Conservation (phyloP, 2,797 vertebrate genomes). For the Cossypha heuglini region DNA sequence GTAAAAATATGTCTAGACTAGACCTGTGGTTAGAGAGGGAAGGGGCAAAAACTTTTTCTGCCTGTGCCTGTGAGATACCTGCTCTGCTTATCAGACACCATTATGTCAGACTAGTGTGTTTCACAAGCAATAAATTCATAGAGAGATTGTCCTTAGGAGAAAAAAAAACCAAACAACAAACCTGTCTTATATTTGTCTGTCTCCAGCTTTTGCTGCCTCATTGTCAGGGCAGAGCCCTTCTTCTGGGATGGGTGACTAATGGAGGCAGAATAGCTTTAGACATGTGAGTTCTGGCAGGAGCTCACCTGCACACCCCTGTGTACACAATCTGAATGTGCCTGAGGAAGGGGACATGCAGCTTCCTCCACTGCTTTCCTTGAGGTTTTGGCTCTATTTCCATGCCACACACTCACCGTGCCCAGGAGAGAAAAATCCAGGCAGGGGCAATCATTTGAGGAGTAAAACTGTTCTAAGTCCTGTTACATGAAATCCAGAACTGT, state of each 20-base stretch:
- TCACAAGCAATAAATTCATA: background rate
- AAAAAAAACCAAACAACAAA: background rate
- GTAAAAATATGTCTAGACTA: background rate
- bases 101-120: background rate
- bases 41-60: background rate
- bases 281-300: background rate
- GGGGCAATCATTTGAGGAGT: background rate
- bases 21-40: background rate
- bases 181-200: background rate
- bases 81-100: background rate
- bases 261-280: background rate
- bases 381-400: accelerated
- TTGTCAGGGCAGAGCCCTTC: background rate
- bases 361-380: accelerated
- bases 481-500: background rate
- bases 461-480: background rate
- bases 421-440: background rate
- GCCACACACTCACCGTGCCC: accelerated
- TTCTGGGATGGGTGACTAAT: accelerated
- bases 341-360: accelerated
- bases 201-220: background rate
- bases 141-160: background rate
- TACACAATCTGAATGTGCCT: accelerated
- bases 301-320: no score
- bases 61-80: background rate